phyloP scores from a whole-genome alignment of 2,888 invertebrate genomes.

The Aquatica leii region DNA sequence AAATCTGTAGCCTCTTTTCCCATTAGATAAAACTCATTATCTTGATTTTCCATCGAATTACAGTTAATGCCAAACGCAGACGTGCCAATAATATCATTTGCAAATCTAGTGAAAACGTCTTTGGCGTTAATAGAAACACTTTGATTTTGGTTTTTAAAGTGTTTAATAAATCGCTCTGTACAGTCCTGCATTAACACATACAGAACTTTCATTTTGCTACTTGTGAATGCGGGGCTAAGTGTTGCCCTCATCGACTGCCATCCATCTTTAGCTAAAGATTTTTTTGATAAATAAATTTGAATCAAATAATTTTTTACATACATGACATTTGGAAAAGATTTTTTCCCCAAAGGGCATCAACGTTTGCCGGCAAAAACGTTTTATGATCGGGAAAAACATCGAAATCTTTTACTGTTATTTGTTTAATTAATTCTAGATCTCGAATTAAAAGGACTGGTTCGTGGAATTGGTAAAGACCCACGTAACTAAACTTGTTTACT shows the following conservation, averaged over 20 bases:
- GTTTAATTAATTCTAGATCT: constrained; percentile 65
- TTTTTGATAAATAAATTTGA: too few species aligned
- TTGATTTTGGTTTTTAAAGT: constrained; percentile 25
- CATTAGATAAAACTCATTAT: constrained; percentile 64
- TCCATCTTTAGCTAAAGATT: too few species aligned
- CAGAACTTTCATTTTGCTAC: constrained; percentile 30
- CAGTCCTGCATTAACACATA: constrained; percentile 25
- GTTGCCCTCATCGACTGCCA: too few species aligned
- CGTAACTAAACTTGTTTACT: constrained; percentile 28
- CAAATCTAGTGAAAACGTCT: constrained; percentile 53
- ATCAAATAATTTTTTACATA: not conserved
- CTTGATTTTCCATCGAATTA: constrained; percentile 63
- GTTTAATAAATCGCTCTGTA: constrained; percentile 8
- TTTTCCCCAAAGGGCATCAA: constrained; percentile 61
- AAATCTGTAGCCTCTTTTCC: too few species aligned
- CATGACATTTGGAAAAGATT: constrained; percentile 21
- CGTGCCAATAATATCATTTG: constrained; percentile 58
- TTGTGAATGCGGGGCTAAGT: constrained; percentile 28
- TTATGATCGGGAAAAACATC: constrained; percentile 63
- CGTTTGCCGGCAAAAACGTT: constrained; percentile 41
- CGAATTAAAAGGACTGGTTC: constrained; percentile 60
- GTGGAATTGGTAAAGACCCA: constrained; percentile 27
- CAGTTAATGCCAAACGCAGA: constrained; percentile 66
- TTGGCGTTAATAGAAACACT: constrained; percentile 49
- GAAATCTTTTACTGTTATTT: constrained; percentile 65